These are phyloP conservation scores for Trachymyrmex cornetzi DNA, from an alignment of 1,140 invertebrate genomes.

Conservation along the genomic window DNA sequence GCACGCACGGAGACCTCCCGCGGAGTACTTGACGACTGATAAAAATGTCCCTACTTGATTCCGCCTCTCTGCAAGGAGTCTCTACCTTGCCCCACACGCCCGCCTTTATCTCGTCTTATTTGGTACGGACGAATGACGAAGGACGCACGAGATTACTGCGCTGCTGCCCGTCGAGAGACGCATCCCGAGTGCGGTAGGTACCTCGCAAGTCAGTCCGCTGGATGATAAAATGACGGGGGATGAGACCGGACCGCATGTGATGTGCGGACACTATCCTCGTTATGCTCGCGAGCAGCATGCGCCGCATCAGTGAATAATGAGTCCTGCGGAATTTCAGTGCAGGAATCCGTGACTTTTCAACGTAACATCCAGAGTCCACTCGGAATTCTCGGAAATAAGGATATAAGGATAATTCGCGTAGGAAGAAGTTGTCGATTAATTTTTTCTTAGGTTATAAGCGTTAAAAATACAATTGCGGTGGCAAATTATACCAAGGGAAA, in stretches of 20 bases:
- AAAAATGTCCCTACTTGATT: slow-evolving; percentile 79
- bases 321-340: slow-evolving; percentile 37
- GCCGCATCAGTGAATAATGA: slow-evolving; percentile 54
- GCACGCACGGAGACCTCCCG: slow-evolving; percentile 71
- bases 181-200: slow-evolving; percentile 72
- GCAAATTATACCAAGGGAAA: neutral
- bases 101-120: slow-evolving; percentile 73
- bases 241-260: slow-evolving; percentile 72
- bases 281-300: slow-evolving; percentile 33
- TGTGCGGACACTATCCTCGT: slow-evolving; percentile 55
- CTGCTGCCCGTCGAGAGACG: slow-evolving; percentile 70
- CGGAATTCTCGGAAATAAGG: neutral
- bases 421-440: slow-evolving; percentile 13
- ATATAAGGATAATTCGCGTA: neutral
- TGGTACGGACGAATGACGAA: slow-evolving; percentile 72
- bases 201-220: slow-evolving; percentile 66
- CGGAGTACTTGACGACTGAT: slow-evolving; percentile 74
- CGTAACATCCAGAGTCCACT: slow-evolving; percentile 10
- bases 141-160: slow-evolving; percentile 75
- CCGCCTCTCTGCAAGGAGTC: slow-evolving; percentile 60
- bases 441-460: neutral
- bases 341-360: slow-evolving; percentile 35
- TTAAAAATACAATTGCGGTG: neutral
- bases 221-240: slow-evolving; percentile 75
- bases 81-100: slow-evolving; percentile 18